Percentiles rank a stretch among this genome's conserved stretches.
Conservation (phyloP, 2,888 invertebrate genomes). For the Cheilosia urbana region DNA sequence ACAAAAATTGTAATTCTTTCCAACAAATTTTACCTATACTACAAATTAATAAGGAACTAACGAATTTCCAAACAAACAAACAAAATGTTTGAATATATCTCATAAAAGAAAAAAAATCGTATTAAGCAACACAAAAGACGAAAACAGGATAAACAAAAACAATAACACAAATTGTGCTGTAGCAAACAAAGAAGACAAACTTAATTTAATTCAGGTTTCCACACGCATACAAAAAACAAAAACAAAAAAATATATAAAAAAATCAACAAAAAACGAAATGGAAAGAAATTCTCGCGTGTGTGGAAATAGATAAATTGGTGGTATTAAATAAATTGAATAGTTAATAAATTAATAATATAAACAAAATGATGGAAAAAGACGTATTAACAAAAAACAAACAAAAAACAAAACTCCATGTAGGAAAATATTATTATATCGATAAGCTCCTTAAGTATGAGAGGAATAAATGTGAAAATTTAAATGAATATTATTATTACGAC, state of each 20-base stretch:
- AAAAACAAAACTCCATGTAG: constrained; percentile 70
- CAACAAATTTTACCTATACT: neutral
- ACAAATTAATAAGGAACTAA: constrained; percentile 70
- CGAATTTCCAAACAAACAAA: constrained; percentile 63
- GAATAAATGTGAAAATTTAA: constrained; percentile 64
- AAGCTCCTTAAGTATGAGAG: constrained; percentile 69
- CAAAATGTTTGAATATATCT: constrained; percentile 38
- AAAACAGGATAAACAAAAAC: constrained; percentile 71
- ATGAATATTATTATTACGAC: constrained; percentile 63
- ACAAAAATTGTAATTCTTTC: constrained; percentile 43
- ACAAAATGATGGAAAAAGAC: constrained; percentile 39
- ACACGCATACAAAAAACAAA: constrained; percentile 57
- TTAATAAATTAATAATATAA: constrained; percentile 59
- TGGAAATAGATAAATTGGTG: constrained; percentile 74
- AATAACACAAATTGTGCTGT: constrained; percentile 59
- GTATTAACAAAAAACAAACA: constrained; percentile 39
- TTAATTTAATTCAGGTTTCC: constrained; percentile 73
- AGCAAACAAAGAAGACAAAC: constrained; percentile 66
- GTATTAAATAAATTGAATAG: constrained; percentile 75
- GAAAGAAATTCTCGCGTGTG: constrained; percentile 54
- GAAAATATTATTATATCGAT: constrained; percentile 73
- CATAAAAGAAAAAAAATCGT: constrained; percentile 30
- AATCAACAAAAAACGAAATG: constrained; percentile 5
- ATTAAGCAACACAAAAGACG: constrained; percentile 47
- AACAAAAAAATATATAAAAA: constrained; percentile 5